Conservation (phyloP, 2,113 vertebrate genomes). For the Centropristis striata region DNA sequence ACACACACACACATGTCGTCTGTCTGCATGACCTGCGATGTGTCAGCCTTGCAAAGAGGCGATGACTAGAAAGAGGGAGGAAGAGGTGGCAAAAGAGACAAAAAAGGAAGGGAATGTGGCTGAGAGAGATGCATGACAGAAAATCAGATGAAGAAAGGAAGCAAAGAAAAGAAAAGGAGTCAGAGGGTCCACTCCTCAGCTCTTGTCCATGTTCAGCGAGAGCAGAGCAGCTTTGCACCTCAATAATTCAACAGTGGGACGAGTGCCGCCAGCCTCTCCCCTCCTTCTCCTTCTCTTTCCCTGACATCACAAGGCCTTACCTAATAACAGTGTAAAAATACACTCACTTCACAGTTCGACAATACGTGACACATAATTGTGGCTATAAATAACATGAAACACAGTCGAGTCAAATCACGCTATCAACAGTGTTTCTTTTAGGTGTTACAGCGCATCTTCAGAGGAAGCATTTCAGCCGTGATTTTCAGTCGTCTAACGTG, state of each 20-base stretch:
- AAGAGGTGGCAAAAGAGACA: constrained; percentile 15
- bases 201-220: constrained; percentile 46
- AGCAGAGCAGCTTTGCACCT: constrained; percentile 66
- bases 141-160: constrained; percentile 22
- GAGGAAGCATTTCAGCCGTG: not conserved
- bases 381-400: constrained; percentile 61
- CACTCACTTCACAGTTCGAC: constrained; percentile 41
- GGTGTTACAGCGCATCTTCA: not conserved
- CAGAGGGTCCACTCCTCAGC: constrained; percentile 51
- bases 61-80: constrained; percentile 20
- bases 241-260: constrained; percentile 79
- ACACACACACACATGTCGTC: constrained; percentile 26
- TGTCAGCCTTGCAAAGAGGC: constrained; percentile 45
- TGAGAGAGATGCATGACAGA: constrained; percentile 23
- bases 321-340: constrained; percentile 69
- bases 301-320: constrained; percentile 66
- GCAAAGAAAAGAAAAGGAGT: not conserved
- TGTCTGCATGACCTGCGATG: constrained; percentile 45
- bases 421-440: not conserved
- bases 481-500: not conserved
- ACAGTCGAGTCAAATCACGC: not conserved
- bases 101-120: not conserved
- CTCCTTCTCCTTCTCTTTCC: constrained; percentile 3
- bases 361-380: constrained; percentile 46
- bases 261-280: constrained; percentile 61